Base-by-base conservation (phyloP, 2,797 vertebrate species). In the Tragelaphus oryx region DNA sequence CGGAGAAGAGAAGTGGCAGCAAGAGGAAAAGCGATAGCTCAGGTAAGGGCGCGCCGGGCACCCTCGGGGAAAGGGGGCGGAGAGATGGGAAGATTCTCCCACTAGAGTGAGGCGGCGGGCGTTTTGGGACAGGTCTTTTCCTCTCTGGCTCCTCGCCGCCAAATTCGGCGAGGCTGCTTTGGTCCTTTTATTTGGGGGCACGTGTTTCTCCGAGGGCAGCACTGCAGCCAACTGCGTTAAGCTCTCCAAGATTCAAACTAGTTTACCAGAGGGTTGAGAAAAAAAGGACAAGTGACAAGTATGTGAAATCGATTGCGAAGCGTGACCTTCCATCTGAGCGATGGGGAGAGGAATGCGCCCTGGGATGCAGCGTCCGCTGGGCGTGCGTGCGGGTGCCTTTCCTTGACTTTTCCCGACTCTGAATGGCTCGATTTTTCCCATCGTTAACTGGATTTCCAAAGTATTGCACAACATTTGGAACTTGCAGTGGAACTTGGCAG, bases 11-110 rank as follows among this genome's bases (percentile, higher is more conserved):
- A 95, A 95, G 94, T 33, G 99, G 98, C 80, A 96, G 98, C 97
- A 99, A 99, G 97, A 99, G 99, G 98, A 99, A 99, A 98, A 99
- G 99, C 98, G 99, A 99, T 98, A 99, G 99, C 97, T 99, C 99
- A 99, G 99, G 99, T 99, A 99, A 99, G 98, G 96, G 55, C 6
- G 33, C 52, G 3, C 88, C 22, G 13, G 54, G 46, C n/a, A 26
- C 8, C 6, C 9, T 57, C 1, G 8, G 50, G 24, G 5, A 87
- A 81, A 80, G 44, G 65, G 68, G 82, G 65, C 88, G 18, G 85
- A 18, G 86, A 86, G 79, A 8, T 3, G 79, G 59, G 54, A 24
- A 74, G 92, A 68, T 14, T 55, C 65, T n/a, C 2, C 0, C 55
- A 1, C 30, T 17, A 0, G 3, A 2, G 37, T 0, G 74, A 81